A percentile compares a stretch with the other conserved stretches of the same genome.
phyloP scores from a whole-genome alignment of 2,797 vertebrate genomes.

The Petrocephalus schoutedeni region DNA sequence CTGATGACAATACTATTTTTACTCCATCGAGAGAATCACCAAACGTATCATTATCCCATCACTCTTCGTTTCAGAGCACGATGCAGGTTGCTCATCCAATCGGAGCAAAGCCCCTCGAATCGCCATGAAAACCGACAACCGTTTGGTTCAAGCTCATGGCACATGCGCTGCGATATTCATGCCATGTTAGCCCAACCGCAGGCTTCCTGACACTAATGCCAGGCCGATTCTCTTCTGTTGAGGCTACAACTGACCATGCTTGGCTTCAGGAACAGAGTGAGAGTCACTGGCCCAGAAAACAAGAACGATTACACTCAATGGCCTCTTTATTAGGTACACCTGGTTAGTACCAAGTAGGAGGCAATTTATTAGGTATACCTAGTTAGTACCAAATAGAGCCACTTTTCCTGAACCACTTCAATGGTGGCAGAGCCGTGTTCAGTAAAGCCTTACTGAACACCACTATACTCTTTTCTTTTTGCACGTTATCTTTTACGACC shows the following conservation, averaged over 20 bases:
- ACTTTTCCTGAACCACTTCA: not conserved
- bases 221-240: not conserved
- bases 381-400: not conserved
- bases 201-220: not conserved
- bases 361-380: not conserved
- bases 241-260: not conserved
- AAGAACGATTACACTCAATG: not conserved
- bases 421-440: not conserved
- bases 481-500: not conserved
- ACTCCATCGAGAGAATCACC: not conserved
- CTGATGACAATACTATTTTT: not conserved
- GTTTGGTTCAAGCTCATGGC: not conserved
- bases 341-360: not conserved
- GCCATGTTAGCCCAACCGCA: not conserved
- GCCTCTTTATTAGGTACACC: not conserved
- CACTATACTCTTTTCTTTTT: not conserved
- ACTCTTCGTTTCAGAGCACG: not conserved
- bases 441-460: not conserved
- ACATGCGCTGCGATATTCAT: not conserved
- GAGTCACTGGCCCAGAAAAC: slow-evolving; percentile 20
- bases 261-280: not conserved
- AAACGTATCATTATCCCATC: not conserved
- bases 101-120: not conserved
- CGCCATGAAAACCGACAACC: not conserved
- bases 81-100: not conserved